Percentiles rank a stretch among this genome's conserved stretches.
Conservation (phyloP, 30 jellyfish, hydroid and myxozoan species). For the Euphysa ruthae region DNA sequence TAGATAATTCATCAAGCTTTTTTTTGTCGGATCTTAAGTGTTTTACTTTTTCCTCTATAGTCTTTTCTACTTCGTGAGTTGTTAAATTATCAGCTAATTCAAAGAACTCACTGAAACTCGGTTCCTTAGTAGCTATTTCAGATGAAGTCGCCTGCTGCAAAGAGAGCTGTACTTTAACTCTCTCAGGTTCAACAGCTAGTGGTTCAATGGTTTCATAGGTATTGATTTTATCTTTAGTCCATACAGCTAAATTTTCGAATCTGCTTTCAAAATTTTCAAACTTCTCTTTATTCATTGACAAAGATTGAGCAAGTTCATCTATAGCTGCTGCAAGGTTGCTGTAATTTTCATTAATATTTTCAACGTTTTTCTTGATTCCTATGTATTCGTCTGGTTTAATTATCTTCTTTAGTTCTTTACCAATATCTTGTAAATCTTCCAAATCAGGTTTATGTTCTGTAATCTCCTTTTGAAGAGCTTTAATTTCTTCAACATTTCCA, state of each 20-base stretch:
- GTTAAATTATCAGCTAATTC: conserved; percentile 72
- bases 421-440: conserved; percentile 46
- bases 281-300: conserved; percentile 70
- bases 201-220: conserved; percentile 59
- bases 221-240: conserved; percentile 59
- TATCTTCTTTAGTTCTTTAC: conserved; percentile 51
- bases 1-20: conserved; percentile 43
- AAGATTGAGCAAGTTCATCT: conserved; percentile 63
- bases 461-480: conserved; percentile 54
- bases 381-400: conserved; percentile 30
- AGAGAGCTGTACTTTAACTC: conserved; percentile 63
- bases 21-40: conserved; percentile 54
- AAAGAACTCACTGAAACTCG: conserved; percentile 54
- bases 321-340: conserved; percentile 38
- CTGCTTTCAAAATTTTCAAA: conserved; percentile 62
- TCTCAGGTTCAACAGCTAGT: conserved; percentile 68
- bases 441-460: conserved; percentile 47
- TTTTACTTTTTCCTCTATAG: conserved; percentile 58
- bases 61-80: conserved; percentile 81
- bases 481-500: conserved; percentile 44
- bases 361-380: conserved; percentile 18
- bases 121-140: conserved; percentile 72
- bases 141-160: conserved; percentile 53
- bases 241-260: conserved; percentile 36
- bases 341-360: conserved; percentile 33